Percentiles rank a stretch among this genome's conserved stretches.
phyloP scores from a whole-genome alignment of 1,140 invertebrate genomes.

The Parasteatoda tepidariorum region DNA sequence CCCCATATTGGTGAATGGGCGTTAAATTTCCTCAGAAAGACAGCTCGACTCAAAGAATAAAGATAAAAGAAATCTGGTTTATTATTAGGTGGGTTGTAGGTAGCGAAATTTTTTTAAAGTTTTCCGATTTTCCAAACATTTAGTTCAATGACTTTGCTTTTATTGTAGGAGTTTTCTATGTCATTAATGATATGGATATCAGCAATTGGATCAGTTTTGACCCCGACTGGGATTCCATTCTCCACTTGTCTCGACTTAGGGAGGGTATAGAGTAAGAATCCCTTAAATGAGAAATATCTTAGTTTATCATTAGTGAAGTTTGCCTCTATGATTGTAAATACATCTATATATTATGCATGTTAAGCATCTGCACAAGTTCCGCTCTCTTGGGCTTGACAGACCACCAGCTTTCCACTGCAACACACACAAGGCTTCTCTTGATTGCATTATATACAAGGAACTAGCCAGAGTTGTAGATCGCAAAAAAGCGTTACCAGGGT shows the following conservation, averaged over 20 bases:
- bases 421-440: too few relatives aligned
- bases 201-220: not conserved
- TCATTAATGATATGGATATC: not conserved
- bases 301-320: not conserved
- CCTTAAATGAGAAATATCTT: not conserved
- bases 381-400: not conserved
- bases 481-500: not conserved
- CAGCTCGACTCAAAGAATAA: not conserved
- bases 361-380: not conserved
- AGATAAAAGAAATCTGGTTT: slow-evolving; percentile 4
- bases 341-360: not conserved
- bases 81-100: not conserved
- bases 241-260: not conserved
- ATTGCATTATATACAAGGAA: not conserved
- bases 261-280: not conserved
- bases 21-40: not conserved
- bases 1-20: not conserved
- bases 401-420: slow-evolving; percentile 6
- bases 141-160: not conserved
- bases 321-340: slow-evolving; percentile 1
- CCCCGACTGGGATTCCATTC: not conserved
- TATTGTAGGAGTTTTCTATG: not conserved
- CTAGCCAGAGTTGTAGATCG: not conserved
- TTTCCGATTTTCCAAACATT: not conserved
- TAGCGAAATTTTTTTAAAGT: not conserved